A percentile compares a stretch with the other conserved stretches of the same genome.
These are phyloP conservation scores for Cheumatopsyche charites DNA, from an alignment of 1,140 invertebrate species.

Conservation along the genomic window DNA sequence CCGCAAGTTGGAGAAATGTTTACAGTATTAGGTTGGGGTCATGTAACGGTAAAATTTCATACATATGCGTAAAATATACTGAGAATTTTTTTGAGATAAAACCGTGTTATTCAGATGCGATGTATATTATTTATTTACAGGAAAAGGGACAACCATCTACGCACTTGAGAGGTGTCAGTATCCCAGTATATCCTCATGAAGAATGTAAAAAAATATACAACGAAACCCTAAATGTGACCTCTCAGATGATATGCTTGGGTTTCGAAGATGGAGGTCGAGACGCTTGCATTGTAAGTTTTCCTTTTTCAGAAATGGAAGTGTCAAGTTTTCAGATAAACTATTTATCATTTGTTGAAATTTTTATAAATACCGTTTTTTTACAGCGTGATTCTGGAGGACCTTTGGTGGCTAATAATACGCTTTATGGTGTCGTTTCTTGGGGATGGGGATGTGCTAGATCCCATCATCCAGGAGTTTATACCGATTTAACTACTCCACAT, in stretches of 20 bases:
- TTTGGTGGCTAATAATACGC: slow-evolving; percentile 13
- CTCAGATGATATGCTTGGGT: slow-evolving; percentile 76
- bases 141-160: slow-evolving; percentile 41
- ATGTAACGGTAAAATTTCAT: slow-evolving; percentile 46
- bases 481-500: slow-evolving; percentile 53
- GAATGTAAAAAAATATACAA: slow-evolving; percentile 37
- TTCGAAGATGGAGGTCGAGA: slow-evolving; percentile 68
- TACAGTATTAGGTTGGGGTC: slow-evolving; percentile 55
- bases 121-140: slow-evolving; percentile 14
- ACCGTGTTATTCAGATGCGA: no score
- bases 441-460: slow-evolving; percentile 37
- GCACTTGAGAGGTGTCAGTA: slow-evolving; percentile 23
- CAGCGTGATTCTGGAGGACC: slow-evolving; percentile 41
- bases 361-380: background rate
- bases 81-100: no score
- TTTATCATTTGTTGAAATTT: background rate
- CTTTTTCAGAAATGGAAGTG: background rate
- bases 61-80: no score
- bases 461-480: slow-evolving; percentile 36
- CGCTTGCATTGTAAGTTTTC: slow-evolving; percentile 67
- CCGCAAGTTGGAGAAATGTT: slow-evolving; percentile 46
- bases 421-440: slow-evolving; percentile 37
- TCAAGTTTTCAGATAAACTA: background rate
- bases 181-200: slow-evolving; percentile 38
- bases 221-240: slow-evolving; percentile 56